A percentile compares a stretch with the other conserved stretches of the same genome.
Conservation (phyloP, 2,113 vertebrate genomes). For the Vulpes lagopus region DNA sequence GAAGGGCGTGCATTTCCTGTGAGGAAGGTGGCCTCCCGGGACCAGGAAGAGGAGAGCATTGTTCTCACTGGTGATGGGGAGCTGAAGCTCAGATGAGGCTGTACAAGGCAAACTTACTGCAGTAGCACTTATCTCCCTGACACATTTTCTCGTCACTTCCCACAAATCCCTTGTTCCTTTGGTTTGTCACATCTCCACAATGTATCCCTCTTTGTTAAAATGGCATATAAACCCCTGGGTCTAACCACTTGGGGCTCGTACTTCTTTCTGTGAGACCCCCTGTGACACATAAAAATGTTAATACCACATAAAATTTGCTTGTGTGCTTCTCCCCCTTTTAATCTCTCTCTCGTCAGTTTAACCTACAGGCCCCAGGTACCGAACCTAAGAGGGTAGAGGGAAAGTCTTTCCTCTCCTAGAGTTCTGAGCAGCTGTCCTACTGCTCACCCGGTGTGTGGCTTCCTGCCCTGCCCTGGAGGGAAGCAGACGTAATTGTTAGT, state of each 20-base stretch:
- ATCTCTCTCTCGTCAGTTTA: not conserved
- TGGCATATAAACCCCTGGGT: not conserved
- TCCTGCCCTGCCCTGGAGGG: not conserved
- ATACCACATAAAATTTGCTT: too few relatives aligned
- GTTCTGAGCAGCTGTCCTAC: not conserved
- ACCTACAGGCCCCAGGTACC: not conserved
- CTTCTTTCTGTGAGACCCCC: not conserved
- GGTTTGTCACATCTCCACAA: not conserved
- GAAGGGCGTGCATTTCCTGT: not conserved
- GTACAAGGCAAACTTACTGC: not conserved
- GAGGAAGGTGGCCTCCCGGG: not conserved
- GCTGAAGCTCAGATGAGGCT: not conserved
- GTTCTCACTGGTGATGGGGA: not conserved
- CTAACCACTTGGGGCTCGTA: not conserved
- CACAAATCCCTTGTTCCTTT: not conserved
- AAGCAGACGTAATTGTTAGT: too few relatives aligned
- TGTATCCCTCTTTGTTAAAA: slow-evolving; percentile 16
- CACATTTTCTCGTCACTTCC: not conserved
- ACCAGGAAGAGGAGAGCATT: not conserved
- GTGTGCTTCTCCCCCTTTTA: not conserved
- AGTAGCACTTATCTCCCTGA: not conserved
- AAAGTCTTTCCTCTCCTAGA: not conserved
- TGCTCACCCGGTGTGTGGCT: fast-evolving
- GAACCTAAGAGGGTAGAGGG: not conserved
- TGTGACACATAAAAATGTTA: not conserved